A percentile compares a stretch with the other conserved stretches of the same genome.
Evolutionary conservation across 92 coral and sea anemone species (phyloP).

Genomic region (Palythoa grandiflora): DNA sequence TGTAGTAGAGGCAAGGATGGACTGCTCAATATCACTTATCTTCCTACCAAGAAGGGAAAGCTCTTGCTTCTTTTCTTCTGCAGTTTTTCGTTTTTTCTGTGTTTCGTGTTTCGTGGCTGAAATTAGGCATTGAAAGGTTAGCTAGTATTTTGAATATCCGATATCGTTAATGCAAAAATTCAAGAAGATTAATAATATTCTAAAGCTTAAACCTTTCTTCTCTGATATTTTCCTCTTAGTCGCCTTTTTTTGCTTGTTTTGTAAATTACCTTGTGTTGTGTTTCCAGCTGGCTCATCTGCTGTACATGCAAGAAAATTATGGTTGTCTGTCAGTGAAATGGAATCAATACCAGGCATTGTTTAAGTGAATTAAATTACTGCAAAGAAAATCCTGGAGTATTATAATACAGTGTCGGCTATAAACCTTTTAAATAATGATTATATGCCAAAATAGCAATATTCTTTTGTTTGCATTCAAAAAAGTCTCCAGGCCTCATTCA

Average conservation of each 20-base stretch:
- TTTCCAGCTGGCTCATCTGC: background rate
- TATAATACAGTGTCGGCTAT: background rate
- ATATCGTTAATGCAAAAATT: background rate
- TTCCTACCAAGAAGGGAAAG: background rate
- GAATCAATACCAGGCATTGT: background rate
- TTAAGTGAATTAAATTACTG: background rate
- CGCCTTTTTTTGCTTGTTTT: no score
- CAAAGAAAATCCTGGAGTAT: background rate
- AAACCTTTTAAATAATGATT: background rate
- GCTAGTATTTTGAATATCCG: constrained; percentile 18
- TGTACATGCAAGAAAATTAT: background rate
- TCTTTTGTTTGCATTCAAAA: no score
- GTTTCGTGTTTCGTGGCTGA: constrained; percentile 24
- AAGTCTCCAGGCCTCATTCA: no score
- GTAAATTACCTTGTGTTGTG: background rate
- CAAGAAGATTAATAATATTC: background rate
- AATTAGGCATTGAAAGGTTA: constrained; percentile 37
- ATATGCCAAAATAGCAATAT: no score
- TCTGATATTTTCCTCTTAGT: background rate
- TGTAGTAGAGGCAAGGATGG: background rate
- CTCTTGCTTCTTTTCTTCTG: background rate
- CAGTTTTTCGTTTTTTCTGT: background rate
- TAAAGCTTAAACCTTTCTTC: constrained; percentile 38
- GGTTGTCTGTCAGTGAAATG: background rate
- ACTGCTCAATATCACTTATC: background rate